phyloP scores from a whole-genome alignment of 2,888 invertebrate species.

The Papilio demoleus region DNA sequence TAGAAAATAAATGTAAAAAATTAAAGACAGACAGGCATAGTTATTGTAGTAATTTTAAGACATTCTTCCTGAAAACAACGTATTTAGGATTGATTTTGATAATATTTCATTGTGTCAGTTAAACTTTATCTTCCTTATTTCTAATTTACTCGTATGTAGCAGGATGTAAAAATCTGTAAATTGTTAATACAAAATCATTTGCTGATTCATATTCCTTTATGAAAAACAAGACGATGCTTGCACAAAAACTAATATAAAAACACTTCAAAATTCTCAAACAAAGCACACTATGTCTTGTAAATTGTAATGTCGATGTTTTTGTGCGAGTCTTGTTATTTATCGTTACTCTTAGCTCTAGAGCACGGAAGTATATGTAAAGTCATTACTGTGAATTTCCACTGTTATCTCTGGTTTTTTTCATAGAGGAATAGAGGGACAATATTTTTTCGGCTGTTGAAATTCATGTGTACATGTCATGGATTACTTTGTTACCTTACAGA shows the following conservation, averaged over 20 bases:
- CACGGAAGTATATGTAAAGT: conserved; percentile 8
- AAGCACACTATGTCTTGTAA: not conserved
- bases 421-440: not conserved
- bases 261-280: not conserved
- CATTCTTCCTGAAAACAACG: too few relatives aligned
- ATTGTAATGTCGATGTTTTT: not conserved
- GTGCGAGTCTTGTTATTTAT: not conserved
- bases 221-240: not conserved
- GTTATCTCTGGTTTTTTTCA: too few relatives aligned
- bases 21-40: too few relatives aligned
- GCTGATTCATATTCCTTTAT: not conserved
- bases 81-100: too few relatives aligned
- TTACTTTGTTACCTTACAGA: conserved; percentile 12
- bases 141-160: too few relatives aligned
- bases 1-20: too few relatives aligned
- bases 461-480: not conserved
- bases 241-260: conserved; percentile 1
- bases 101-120: not conserved
- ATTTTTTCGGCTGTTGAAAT: not conserved
- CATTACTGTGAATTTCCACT: not conserved
- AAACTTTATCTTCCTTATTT: not conserved
- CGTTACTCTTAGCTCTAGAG: not conserved
- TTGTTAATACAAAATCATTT: not conserved
- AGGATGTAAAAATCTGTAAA: too few relatives aligned
- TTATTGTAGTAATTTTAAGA: too few relatives aligned